phyloP scores from a whole-genome alignment of 1,140 invertebrate species.

The Teleogryllus occipitalis region DNA sequence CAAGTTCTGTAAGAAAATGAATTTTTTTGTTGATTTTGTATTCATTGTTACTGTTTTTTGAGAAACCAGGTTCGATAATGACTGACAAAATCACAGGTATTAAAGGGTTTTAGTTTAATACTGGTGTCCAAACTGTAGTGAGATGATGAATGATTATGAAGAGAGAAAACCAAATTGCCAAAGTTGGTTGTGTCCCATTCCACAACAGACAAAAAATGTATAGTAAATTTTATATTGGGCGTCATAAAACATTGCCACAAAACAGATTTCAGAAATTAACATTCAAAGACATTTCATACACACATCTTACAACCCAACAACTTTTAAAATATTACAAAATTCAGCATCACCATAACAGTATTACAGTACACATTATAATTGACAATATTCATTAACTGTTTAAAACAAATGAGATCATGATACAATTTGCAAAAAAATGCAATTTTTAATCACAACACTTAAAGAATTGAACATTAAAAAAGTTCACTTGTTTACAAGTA shows the following conservation, averaged over 20 bases:
- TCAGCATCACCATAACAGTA: neutral
- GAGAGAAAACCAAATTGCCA: neutral
- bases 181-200: neutral
- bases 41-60: neutral
- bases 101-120: neutral
- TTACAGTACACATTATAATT: neutral
- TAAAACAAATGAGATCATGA: neutral
- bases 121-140: neutral
- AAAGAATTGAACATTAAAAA: neutral
- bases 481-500: no score
- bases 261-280: neutral
- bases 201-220: neutral
- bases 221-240: no score
- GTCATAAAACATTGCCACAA: neutral
- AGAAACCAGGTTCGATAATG: neutral
- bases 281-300: neutral
- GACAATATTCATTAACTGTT: neutral
- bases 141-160: neutral
- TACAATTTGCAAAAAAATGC: neutral
- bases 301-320: neutral
- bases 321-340: neutral
- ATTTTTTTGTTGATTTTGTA: neutral
- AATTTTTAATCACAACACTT: neutral
- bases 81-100: neutral
- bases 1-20: slow-evolving; percentile 9